phyloP scores from a whole-genome alignment of 2,797 vertebrate species.

The Diceros bicornis region DNA sequence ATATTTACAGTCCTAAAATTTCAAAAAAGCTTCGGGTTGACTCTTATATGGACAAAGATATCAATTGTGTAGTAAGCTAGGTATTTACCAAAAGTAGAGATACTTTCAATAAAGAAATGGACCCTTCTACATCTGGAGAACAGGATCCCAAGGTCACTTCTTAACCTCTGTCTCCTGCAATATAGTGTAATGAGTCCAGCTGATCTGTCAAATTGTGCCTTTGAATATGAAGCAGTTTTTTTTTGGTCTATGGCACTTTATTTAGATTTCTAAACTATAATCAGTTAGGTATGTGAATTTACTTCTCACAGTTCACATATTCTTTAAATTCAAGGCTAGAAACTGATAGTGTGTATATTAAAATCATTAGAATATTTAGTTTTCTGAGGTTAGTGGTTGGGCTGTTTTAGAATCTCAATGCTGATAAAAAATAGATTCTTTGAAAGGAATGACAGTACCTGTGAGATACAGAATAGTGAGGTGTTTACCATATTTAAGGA shows the following conservation, averaged over 20 bases:
- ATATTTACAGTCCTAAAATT: conserved; percentile 43
- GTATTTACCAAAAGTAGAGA: conserved; percentile 55
- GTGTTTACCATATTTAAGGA: not conserved
- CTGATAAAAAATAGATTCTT: conserved; percentile 70
- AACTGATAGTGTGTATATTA: conserved; percentile 62
- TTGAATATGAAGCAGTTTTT: conserved; percentile 60
- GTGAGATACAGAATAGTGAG: conserved; percentile 64
- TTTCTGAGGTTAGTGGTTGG: conserved; percentile 43
- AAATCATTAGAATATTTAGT: conserved; percentile 70
- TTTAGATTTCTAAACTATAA: conserved; percentile 64
- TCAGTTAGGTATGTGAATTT: conserved; percentile 65
- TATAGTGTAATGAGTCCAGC: not conserved
- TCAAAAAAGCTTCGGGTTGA: conserved; percentile 34
- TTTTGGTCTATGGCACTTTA: conserved; percentile 58
- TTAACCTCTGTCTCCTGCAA: conserved; percentile 45
- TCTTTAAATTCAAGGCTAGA: conserved; percentile 64
- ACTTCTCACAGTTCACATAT: conserved; percentile 44
- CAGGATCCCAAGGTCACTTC: conserved; percentile 62
- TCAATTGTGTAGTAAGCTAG: conserved; percentile 46
- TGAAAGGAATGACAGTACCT: conserved; percentile 68
- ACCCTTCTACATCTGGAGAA: conserved; percentile 11
- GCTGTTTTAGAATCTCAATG: conserved; percentile 23
- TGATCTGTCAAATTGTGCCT: not conserved
- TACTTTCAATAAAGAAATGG: conserved; percentile 62
- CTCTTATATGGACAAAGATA: not conserved